Evolutionary conservation across 2,797 vertebrate genomes (phyloP).

Genomic region (Eptatretus atami): DNA sequence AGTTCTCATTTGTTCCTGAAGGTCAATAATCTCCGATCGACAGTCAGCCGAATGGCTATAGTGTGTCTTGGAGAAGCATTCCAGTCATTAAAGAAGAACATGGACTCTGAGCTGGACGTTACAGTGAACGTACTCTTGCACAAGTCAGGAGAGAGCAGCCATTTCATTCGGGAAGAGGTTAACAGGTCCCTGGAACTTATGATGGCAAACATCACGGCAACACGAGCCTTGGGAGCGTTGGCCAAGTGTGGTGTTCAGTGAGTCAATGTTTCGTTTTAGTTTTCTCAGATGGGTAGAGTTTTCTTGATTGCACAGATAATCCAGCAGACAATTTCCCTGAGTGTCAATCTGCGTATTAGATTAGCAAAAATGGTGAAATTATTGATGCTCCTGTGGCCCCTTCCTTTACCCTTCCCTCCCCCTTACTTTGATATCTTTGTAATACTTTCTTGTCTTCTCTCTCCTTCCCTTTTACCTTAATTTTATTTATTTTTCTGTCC

Average conservation of each 20-base stretch:
- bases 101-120: constrained; percentile 72
- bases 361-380: no score
- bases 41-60: constrained; percentile 55
- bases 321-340: constrained; percentile 10
- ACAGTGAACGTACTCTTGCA: constrained; percentile 45
- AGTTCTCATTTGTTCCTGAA: constrained; percentile 12
- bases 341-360: not conserved
- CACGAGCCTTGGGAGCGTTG: constrained; percentile 37
- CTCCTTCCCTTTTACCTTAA: no score
- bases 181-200: constrained; percentile 50
- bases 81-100: constrained; percentile 35
- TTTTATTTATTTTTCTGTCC: no score
- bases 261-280: constrained; percentile 9
- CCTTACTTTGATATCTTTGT: no score
- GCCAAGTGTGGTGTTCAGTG: constrained; percentile 54
- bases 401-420: no score
- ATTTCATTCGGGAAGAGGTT: constrained; percentile 66
- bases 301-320: no score
- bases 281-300: no score
- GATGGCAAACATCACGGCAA: constrained; percentile 51
- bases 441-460: no score
- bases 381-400: no score
- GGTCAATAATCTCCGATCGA: constrained; percentile 77
- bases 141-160: constrained; percentile 52
- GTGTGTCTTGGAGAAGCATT: constrained; percentile 52